Evolutionary conservation across 2,113 vertebrate genomes (phyloP).

Genomic region (Cololabis saira): DNA sequence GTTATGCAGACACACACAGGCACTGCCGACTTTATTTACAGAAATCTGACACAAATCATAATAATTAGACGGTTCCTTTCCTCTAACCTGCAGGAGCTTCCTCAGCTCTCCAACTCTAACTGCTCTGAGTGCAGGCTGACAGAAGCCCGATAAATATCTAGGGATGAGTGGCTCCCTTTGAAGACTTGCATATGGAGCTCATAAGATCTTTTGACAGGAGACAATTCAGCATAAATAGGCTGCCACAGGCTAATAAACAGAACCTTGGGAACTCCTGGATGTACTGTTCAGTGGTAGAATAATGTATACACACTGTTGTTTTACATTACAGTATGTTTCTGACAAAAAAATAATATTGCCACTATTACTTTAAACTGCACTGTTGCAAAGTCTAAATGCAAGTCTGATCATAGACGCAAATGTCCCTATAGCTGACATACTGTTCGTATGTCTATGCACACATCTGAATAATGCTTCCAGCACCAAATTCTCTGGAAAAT

Average conservation of each 20-base stretch:
- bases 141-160: constrained; percentile 50
- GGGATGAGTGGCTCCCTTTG: constrained; percentile 54
- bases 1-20: constrained; percentile 45
- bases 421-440: background rate
- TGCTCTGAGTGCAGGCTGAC: constrained; percentile 38
- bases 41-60: constrained; percentile 55
- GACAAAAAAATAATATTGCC: background rate
- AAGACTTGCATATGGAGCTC: constrained; percentile 53
- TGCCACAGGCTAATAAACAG: constrained; percentile 27
- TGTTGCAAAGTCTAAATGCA: background rate
- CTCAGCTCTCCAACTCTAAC: constrained; percentile 31
- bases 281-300: constrained; percentile 10
- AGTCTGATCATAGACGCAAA: background rate
- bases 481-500: constrained; percentile 25
- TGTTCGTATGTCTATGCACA: background rate
- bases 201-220: constrained; percentile 38
- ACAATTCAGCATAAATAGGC: constrained; percentile 56
- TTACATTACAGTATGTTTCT: constrained; percentile 10
- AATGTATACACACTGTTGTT: constrained; percentile 11
- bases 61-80: constrained; percentile 65
- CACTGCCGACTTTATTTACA: constrained; percentile 60
- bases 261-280: constrained; percentile 28
- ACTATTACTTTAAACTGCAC: background rate
- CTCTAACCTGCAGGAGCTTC: constrained; percentile 52
- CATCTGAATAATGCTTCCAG: constrained; percentile 29